These are phyloP conservation scores for Halcyon chelicuti DNA, from an alignment of 2,797 vertebrate genomes.

Conservation along the genomic window DNA sequence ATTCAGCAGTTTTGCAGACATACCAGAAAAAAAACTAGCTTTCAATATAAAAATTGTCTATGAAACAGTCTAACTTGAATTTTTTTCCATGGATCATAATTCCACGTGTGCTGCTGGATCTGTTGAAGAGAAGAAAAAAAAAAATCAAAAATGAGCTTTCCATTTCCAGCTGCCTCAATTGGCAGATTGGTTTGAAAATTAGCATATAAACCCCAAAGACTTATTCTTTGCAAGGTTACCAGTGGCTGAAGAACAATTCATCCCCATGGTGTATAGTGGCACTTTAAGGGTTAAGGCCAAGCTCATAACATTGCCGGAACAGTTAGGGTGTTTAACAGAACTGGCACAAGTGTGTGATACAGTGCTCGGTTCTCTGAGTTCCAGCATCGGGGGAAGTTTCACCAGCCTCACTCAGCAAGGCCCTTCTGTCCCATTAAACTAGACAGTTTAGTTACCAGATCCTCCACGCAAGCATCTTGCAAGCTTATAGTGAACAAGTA, in stretches of 20 bases:
- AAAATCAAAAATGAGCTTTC: not conserved
- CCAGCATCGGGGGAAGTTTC: not conserved
- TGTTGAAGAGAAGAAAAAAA: constrained; percentile 67
- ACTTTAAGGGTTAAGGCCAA: not conserved
- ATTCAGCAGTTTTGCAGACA: constrained; percentile 82
- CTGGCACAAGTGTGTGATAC: not conserved
- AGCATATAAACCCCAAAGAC: not conserved
- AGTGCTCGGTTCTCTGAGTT: not conserved
- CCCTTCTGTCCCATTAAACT: not conserved
- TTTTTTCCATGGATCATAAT: constrained; percentile 82
- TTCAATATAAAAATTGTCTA: constrained; percentile 81
- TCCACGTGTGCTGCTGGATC: constrained; percentile 83
- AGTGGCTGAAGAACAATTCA: not conserved
- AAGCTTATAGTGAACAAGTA: not conserved
- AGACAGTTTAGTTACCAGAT: not conserved
- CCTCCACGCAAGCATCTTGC: not conserved
- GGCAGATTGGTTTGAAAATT: not conserved
- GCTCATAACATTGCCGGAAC: not conserved
- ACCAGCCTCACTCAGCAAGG: not conserved
- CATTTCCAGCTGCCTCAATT: not conserved
- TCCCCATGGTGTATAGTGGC: fast-evolving
- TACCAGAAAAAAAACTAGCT: constrained; percentile 71
- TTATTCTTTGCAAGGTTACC: not conserved
- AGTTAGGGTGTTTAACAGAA: not conserved
- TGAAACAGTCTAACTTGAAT: constrained; percentile 79